Evolutionary conservation across 2,888 invertebrate genomes (phyloP).

Genomic region (Sesia apiformis): DNA sequence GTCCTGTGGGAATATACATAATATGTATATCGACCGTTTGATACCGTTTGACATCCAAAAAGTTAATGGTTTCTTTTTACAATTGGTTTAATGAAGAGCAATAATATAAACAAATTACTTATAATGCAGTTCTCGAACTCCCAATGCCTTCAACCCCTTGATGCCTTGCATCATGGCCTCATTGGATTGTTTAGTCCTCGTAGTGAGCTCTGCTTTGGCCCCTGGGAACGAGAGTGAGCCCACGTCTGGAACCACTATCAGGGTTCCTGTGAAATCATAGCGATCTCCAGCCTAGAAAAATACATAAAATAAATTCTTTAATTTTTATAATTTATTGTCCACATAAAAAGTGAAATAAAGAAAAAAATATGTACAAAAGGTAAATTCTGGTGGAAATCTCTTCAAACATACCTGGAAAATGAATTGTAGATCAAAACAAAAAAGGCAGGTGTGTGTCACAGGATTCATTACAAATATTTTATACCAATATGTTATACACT

Average conservation of each 20-base stretch:
- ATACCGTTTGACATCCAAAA: no score
- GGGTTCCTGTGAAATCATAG: conserved; percentile 95
- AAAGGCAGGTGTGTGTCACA: no score
- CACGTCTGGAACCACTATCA: conserved; percentile 98
- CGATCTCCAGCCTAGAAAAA: conserved; percentile 78
- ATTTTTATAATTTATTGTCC: no score
- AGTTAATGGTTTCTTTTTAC: neutral
- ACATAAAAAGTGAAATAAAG: no score
- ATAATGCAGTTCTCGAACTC: conserved; percentile 66
- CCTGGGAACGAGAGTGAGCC: conserved; percentile 90
- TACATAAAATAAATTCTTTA: neutral
- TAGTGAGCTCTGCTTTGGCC: conserved; percentile 86
- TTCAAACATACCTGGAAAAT: no score
- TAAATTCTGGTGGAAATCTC: no score
- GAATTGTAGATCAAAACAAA: no score
- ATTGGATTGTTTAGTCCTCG: conserved; percentile 81
- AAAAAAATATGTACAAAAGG: no score
- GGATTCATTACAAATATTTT: no score
- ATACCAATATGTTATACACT: no score
- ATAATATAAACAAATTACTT: conserved; percentile 30
- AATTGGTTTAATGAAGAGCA: neutral
- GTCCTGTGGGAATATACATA: conserved; percentile 76
- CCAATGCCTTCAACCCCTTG: conserved; percentile 84
- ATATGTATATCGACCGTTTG: no score
- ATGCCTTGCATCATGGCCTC: conserved; percentile 88